These are phyloP conservation scores for Mythimna vitellina DNA, from an alignment of 2,888 invertebrate genomes.

Conservation along the genomic window DNA sequence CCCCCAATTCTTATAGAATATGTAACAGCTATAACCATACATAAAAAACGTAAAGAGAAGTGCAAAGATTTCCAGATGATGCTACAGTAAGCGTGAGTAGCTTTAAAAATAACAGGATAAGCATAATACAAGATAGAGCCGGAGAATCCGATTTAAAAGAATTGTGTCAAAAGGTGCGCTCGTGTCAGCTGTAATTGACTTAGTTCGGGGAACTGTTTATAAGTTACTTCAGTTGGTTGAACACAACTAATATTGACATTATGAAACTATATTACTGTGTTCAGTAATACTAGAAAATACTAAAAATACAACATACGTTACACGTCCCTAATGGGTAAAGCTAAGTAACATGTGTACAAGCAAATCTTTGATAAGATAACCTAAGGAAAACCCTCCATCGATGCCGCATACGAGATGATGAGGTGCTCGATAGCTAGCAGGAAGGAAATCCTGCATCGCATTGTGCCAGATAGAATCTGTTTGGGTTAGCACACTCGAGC, in stretches of 20 bases:
- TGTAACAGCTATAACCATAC: background rate
- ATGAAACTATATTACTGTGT: background rate
- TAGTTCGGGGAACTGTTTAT: constrained; percentile 36
- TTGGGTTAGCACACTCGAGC: constrained; percentile 61
- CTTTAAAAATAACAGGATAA: constrained; percentile 37
- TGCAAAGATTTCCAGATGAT: background rate
- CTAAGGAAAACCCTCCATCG: constrained; percentile 6
- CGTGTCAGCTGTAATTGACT: constrained; percentile 24
- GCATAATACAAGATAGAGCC: constrained; percentile 11
- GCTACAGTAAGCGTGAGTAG: constrained; percentile 7
- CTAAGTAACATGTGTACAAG: background rate
- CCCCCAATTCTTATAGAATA: background rate
- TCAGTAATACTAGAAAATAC: background rate
- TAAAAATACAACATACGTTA: background rate
- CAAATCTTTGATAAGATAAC: constrained; percentile 18
- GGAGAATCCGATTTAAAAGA: constrained; percentile 37
- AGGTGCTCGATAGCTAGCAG: constrained; percentile 40
- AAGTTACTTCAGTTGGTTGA: constrained; percentile 25
- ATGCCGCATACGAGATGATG: constrained; percentile 37
- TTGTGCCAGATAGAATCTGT: constrained; percentile 62
- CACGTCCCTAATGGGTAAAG: background rate
- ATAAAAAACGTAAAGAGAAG: constrained; percentile 8
- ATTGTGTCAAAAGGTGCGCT: constrained; percentile 31
- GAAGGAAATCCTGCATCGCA: constrained; percentile 62
- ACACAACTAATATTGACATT: constrained; percentile 1